These are phyloP conservation scores for Denticeps clupeoides DNA, from an alignment of 2,797 vertebrate species.

Conservation along the genomic window DNA sequence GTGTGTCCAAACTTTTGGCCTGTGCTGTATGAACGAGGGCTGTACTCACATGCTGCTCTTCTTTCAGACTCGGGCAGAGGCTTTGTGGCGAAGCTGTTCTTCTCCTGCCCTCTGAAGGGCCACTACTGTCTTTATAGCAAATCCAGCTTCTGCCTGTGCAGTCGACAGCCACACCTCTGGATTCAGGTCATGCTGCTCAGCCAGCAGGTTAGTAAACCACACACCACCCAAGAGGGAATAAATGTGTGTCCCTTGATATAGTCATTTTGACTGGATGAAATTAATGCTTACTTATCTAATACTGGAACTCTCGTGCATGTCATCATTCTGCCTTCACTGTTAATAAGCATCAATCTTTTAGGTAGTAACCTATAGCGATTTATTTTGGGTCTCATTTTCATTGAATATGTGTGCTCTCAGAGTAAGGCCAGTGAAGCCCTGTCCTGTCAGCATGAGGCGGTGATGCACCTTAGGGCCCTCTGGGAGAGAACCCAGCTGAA, in stretches of 20 bases:
- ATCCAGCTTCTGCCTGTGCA: conserved; percentile 77
- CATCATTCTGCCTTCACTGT: too few species aligned
- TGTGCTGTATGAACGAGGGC: too few species aligned
- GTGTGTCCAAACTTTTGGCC: too few species aligned
- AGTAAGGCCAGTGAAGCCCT: conserved; percentile 70
- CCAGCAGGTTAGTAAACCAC: conserved; percentile 66
- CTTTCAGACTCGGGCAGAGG: conserved; percentile 64
- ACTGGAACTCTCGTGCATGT: too few species aligned
- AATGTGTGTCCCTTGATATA: too few species aligned
- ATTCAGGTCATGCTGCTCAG: conserved; percentile 90
- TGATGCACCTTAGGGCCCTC: conserved; percentile 68
- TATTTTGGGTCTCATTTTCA: too few species aligned
- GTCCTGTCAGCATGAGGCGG: conserved; percentile 57
- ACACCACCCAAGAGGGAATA: too few species aligned
- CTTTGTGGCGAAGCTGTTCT: conserved; percentile 78
- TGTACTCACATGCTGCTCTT: conserved; percentile 11
- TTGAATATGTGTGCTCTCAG: conserved; percentile 49
- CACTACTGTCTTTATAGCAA: conserved; percentile 90
- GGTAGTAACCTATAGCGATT: too few species aligned
- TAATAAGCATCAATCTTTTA: too few species aligned
- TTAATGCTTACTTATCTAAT: too few species aligned
- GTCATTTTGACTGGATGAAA: too few species aligned
- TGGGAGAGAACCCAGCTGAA: conserved; percentile 80
- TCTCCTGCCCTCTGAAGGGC: conserved; percentile 85
- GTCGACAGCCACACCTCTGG: conserved; percentile 80